phyloP scores from a whole-genome alignment of 2,113 vertebrate species.

The Chaetorhynchus papuensis region DNA sequence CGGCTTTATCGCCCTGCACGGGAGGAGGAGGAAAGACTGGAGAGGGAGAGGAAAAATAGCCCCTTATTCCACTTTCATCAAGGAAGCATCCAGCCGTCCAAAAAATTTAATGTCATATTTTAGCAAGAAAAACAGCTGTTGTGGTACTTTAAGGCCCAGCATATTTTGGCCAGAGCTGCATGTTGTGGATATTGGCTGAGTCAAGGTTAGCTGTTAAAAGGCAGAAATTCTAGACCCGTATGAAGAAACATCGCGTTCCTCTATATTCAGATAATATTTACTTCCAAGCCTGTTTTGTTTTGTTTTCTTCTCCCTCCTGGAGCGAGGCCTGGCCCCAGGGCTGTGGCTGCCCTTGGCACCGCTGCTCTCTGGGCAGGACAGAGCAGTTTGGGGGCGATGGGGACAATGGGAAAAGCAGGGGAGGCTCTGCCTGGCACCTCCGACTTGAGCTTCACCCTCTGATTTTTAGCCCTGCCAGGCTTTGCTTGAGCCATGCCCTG shows the following conservation, averaged over 20 bases:
- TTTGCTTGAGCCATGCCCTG: background rate
- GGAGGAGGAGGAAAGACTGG: background rate
- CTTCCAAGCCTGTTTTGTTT: constrained; percentile 41
- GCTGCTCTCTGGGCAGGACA: background rate
- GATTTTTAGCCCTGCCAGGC: background rate
- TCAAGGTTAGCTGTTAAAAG: constrained; percentile 50
- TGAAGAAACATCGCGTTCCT: constrained; percentile 31
- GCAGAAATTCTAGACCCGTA: constrained; percentile 42
- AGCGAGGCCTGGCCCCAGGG: background rate
- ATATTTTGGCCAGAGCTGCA: constrained; percentile 26
- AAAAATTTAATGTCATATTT: constrained; percentile 50
- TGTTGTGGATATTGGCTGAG: constrained; percentile 53
- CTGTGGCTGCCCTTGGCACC: background rate
- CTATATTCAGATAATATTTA: constrained; percentile 63
- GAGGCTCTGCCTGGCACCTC: background rate
- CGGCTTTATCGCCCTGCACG: background rate
- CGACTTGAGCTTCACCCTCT: background rate
- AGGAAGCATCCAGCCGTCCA: constrained; percentile 44
- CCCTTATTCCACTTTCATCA: constrained; percentile 16
- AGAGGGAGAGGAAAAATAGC: background rate
- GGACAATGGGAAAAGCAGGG: background rate
- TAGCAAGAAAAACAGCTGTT: constrained; percentile 54
- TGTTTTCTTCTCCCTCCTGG: constrained; percentile 37
- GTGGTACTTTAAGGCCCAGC: constrained; percentile 22
- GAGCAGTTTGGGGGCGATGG: rapidly evolving